A percentile compares a stretch with the other conserved stretches of the same genome.
Conservation (phyloP, 2,888 invertebrate species). For the Sphaerophoria rueppellii region DNA sequence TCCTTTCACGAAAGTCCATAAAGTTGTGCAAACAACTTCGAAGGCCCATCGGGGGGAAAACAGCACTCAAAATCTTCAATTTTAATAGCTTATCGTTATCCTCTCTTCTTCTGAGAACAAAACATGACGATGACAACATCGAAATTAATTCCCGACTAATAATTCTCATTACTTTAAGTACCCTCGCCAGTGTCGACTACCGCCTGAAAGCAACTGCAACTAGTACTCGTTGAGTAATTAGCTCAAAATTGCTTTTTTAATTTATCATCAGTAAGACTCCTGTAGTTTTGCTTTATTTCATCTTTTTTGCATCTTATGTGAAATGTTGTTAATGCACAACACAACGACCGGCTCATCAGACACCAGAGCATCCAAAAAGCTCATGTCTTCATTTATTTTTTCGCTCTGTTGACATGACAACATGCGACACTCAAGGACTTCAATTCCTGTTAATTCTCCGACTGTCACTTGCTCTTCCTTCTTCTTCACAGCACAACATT, state of each 20-base stretch:
- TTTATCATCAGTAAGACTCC: conserved; percentile 39
- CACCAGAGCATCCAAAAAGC: not conserved
- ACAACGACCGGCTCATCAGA: not conserved
- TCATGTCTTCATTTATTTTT: conserved; percentile 21
- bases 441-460: conserved; percentile 34
- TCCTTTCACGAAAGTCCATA: too few species aligned
- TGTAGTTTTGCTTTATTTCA: not conserved
- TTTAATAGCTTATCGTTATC: not conserved
- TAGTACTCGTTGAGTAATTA: conserved; percentile 56
- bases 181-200: conserved; percentile 24
- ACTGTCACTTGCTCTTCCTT: conserved; percentile 14
- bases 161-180: conserved; percentile 31
- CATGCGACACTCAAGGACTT: conserved; percentile 59
- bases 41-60: not conserved
- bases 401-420: conserved; percentile 19
- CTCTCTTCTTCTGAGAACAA: not conserved
- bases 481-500: conserved; percentile 62
- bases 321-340: not conserved
- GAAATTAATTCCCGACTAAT: conserved; percentile 41
- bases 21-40: not conserved
- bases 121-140: not conserved
- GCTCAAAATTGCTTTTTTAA: conserved; percentile 58
- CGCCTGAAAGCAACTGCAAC: conserved; percentile 48
- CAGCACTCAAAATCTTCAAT: not conserved
- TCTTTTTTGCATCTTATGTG: not conserved